Evolutionary conservation across 1,140 invertebrate species (phyloP).

Genomic region (Calycopis cecrops): DNA sequence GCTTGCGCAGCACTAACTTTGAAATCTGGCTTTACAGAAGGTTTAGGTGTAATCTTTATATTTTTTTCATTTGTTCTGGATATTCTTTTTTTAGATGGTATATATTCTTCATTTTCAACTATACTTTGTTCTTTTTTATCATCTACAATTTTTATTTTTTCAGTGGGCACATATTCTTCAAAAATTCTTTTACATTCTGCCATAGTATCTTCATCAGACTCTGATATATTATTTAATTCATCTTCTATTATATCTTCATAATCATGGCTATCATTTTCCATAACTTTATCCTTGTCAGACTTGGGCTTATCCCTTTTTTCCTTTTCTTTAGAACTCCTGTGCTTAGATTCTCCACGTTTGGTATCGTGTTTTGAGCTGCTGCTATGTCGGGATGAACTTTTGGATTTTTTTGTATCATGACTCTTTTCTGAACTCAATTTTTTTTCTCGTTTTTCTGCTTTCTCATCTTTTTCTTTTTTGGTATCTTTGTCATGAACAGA

Average conservation of each 20-base stretch:
- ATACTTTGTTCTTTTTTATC: constrained; percentile 34
- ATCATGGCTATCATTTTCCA: constrained; percentile 28
- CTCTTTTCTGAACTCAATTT: constrained; percentile 36
- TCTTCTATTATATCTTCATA: constrained; percentile 34
- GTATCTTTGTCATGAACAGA: constrained; percentile 37
- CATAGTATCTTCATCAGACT: constrained; percentile 68
- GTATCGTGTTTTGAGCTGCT: constrained; percentile 35
- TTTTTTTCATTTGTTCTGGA: constrained; percentile 59
- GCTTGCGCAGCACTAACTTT: constrained; percentile 64
- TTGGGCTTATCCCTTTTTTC: constrained; percentile 36
- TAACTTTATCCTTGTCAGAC: constrained; percentile 28
- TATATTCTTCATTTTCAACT: constrained; percentile 48
- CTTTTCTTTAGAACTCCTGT: constrained; percentile 44
- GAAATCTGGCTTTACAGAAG: constrained; percentile 58
- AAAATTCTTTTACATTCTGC: constrained; percentile 72
- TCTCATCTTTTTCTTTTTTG: constrained; percentile 39
- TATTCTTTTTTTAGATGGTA: constrained; percentile 64
- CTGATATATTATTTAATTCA: constrained; percentile 43
- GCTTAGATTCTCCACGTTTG: constrained; percentile 34
- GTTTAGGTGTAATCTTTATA: constrained; percentile 46
- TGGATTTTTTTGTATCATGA: constrained; percentile 32
- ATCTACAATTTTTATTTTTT: constrained; percentile 38
- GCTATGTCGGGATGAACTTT: constrained; percentile 37
- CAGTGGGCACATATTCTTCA: constrained; percentile 69
- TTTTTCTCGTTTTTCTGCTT: constrained; percentile 39